Percentiles rank a stretch among this genome's conserved stretches.
Conservation (phyloP, 2,797 vertebrate genomes). For the Schizothorax lantsangensis region DNA sequence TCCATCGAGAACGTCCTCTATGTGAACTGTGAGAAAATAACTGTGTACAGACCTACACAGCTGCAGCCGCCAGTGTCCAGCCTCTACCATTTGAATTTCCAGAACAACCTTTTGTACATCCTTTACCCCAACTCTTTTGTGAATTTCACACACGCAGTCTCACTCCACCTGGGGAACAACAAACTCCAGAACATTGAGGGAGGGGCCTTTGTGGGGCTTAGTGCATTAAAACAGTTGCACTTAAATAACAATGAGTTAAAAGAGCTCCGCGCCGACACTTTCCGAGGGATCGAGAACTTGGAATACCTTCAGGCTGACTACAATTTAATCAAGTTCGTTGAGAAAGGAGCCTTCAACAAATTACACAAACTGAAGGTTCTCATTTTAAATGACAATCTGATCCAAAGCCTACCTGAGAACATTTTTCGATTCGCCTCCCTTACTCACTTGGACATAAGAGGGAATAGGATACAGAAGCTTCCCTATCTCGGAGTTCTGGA, state of each 20-base stretch:
- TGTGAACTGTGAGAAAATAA: conserved; percentile 97
- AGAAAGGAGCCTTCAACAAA: conserved; percentile 98
- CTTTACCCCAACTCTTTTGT: conserved; percentile 96
- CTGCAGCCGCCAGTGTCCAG: conserved; percentile 92
- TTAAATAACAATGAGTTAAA: conserved; percentile 99
- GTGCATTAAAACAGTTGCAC: conserved; percentile 96
- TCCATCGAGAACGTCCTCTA: conserved; percentile 98
- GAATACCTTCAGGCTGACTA: conserved; percentile 99
- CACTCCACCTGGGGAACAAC: conserved; percentile 97
- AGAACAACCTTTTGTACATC: conserved; percentile 95
- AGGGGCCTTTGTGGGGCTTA: conserved; percentile 94
- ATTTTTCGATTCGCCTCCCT: conserved; percentile 98
- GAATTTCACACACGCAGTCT: conserved; percentile 97
- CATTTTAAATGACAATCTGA: conserved; percentile 98
- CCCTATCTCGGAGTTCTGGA: conserved; percentile 97
- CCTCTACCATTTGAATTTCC: conserved; percentile 97
- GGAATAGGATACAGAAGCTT: conserved; percentile 96
- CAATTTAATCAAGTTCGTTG: conserved; percentile 99
- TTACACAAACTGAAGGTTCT: conserved; percentile 97
- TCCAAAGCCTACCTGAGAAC: conserved; percentile 95
- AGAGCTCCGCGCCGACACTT: conserved; percentile 95
- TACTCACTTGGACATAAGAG: conserved; percentile 98
- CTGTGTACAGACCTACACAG: conserved; percentile 95
- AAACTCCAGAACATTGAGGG: conserved; percentile 98
- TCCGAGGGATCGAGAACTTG: conserved; percentile 98